phyloP scores from a whole-genome alignment of 2,888 invertebrate species.

The Drosophila demipolita region DNA sequence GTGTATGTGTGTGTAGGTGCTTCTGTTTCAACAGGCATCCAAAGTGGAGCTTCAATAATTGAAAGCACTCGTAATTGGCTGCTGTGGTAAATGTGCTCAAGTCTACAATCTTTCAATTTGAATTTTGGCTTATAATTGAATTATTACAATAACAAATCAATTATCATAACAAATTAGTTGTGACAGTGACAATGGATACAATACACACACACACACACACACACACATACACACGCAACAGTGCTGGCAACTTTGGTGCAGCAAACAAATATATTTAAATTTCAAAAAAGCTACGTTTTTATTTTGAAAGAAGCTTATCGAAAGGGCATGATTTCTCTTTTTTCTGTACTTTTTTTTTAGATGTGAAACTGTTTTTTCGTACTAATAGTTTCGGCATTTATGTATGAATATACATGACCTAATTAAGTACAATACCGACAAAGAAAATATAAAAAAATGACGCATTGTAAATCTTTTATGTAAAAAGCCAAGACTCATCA shows the following conservation, averaged over 20 bases:
- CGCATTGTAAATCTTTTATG: neutral
- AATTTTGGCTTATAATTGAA: conserved; percentile 45
- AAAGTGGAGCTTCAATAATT: conserved; percentile 25
- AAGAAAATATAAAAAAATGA: neutral
- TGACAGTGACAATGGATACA: conserved; percentile 14
- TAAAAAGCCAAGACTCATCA: neutral
- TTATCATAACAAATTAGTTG: conserved; percentile 47
- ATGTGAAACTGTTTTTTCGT: neutral
- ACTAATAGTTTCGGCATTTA: neutral
- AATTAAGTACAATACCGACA: neutral
- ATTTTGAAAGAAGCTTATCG: neutral
- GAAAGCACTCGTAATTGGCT: conserved; percentile 11
- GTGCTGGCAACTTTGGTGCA: neutral
- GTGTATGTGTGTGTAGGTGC: neutral
- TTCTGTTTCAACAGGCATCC: neutral
- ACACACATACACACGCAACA: neutral
- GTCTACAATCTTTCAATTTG: conserved; percentile 10
- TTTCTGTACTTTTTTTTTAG: neutral
- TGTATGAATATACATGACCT: neutral
- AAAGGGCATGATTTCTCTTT: neutral
- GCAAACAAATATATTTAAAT: neutral
- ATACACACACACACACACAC: neutral
- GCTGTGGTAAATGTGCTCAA: conserved; percentile 11
- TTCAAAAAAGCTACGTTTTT: neutral
- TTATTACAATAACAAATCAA: conserved; percentile 47